Percentiles rank a stretch among this genome's conserved stretches.
Evolutionary conservation across 35 echinoderm and acorn worm species (phyloP).

Genomic region (Diadema setosum): DNA sequence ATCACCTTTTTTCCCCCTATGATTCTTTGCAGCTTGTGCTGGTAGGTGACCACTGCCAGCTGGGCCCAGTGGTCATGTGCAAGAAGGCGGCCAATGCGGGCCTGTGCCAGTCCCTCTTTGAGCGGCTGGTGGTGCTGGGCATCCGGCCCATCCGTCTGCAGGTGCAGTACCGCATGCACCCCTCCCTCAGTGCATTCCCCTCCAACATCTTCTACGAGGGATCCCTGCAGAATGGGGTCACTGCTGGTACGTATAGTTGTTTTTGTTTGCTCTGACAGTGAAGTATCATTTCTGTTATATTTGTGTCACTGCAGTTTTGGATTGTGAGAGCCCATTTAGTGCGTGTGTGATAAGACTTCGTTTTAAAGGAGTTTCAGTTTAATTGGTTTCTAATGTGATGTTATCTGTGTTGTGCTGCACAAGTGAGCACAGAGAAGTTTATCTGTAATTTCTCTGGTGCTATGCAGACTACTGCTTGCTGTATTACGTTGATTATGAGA

Average conservation of each 20-base stretch:
- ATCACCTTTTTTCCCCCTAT: neutral
- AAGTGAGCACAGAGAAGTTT: too few relatives aligned
- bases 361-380: too few relatives aligned
- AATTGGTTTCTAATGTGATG: too few relatives aligned
- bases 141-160: slow-evolving; percentile 95
- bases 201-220: slow-evolving; percentile 99
- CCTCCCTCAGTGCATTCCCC: slow-evolving; percentile 82
- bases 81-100: slow-evolving; percentile 98
- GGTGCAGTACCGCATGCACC: slow-evolving; percentile 99
- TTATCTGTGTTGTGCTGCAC: too few relatives aligned
- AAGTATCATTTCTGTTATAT: too few relatives aligned
- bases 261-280: too few relatives aligned
- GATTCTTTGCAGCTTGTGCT: slow-evolving; percentile 64
- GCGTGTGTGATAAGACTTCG: too few relatives aligned
- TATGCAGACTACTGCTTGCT: too few relatives aligned
- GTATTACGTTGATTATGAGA: too few relatives aligned
- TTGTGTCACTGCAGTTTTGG: too few relatives aligned
- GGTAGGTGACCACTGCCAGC: slow-evolving; percentile 96
- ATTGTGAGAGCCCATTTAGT: too few relatives aligned
- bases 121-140: slow-evolving; percentile 89
- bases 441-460: too few relatives aligned
- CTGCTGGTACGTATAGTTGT: slow-evolving; percentile 79
- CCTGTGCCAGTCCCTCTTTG: slow-evolving; percentile 97
- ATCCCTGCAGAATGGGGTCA: slow-evolving; percentile 95
- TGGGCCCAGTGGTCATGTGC: slow-evolving; percentile 98